These are phyloP conservation scores for Cyanocitta stelleri DNA, from an alignment of 2,113 vertebrate species.

Conservation along the genomic window DNA sequence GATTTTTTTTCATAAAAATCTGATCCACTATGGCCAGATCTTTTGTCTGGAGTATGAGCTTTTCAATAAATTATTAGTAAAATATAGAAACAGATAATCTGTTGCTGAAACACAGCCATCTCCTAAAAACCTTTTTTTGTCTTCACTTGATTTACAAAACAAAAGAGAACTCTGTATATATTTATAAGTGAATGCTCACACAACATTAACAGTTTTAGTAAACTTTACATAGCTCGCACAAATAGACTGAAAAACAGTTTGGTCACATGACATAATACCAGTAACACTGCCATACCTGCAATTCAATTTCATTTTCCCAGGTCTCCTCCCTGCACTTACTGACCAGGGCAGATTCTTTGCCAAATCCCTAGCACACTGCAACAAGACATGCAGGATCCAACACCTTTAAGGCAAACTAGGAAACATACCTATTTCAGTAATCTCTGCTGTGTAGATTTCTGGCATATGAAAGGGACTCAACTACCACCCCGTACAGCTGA, in stretches of 20 bases:
- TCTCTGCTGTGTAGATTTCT: background rate
- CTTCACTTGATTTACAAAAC: background rate
- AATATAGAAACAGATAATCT: background rate
- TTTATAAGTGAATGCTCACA: background rate
- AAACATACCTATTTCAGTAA: background rate
- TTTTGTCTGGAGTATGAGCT: background rate
- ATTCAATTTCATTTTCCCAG: background rate
- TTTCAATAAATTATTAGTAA: background rate
- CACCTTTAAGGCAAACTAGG: background rate
- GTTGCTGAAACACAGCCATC: background rate
- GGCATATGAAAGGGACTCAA: background rate
- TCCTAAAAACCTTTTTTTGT: background rate
- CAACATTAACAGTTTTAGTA: background rate
- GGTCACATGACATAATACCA: too few relatives aligned
- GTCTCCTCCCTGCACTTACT: background rate
- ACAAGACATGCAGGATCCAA: background rate
- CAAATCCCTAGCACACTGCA: background rate
- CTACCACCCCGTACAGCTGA: accelerated
- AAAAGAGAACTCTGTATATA: background rate
- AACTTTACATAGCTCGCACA: background rate
- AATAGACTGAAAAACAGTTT: background rate
- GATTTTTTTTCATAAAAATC: background rate
- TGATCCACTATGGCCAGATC: background rate
- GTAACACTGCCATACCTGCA: background rate
- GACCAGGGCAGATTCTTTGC: background rate